Conservation (phyloP, 2,797 vertebrate genomes). For the Phrynocephalus vlangalii region DNA sequence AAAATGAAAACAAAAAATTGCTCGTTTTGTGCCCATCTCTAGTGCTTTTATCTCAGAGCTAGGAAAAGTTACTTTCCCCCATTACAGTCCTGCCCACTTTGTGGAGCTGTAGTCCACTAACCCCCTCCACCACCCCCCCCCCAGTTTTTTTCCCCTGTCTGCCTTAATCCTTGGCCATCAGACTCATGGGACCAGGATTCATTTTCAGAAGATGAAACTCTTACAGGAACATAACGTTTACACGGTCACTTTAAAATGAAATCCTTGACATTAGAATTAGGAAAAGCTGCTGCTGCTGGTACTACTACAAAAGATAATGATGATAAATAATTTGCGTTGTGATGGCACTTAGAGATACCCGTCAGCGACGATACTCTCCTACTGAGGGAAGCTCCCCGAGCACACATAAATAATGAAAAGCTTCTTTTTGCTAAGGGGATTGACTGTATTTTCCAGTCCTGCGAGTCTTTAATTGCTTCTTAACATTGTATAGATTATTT, state of each 20-base stretch:
- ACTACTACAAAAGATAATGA: neutral
- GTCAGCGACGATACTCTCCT: neutral
- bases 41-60: too few species aligned
- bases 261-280: too few species aligned
- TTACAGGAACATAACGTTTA: neutral
- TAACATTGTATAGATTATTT: conserved; percentile 34
- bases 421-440: neutral
- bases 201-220: conserved; percentile 35
- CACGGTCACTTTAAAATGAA: neutral
- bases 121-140: too few species aligned
- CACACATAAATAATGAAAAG: neutral
- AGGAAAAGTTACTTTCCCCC: neutral
- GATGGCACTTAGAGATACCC: neutral
- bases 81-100: neutral
- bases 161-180: conserved; percentile 2
- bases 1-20: too few species aligned
- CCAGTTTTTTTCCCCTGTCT: too few species aligned
- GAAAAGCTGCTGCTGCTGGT: neutral
- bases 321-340: neutral
- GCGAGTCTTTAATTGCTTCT: conserved; percentile 13
- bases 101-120: neutral
- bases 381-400: conserved; percentile 12
- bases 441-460: neutral
- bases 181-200: conserved; percentile 9
- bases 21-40: too few species aligned